Evolutionary conservation across 2,113 vertebrate species (phyloP).

Genomic region (Numenius arquata): DNA sequence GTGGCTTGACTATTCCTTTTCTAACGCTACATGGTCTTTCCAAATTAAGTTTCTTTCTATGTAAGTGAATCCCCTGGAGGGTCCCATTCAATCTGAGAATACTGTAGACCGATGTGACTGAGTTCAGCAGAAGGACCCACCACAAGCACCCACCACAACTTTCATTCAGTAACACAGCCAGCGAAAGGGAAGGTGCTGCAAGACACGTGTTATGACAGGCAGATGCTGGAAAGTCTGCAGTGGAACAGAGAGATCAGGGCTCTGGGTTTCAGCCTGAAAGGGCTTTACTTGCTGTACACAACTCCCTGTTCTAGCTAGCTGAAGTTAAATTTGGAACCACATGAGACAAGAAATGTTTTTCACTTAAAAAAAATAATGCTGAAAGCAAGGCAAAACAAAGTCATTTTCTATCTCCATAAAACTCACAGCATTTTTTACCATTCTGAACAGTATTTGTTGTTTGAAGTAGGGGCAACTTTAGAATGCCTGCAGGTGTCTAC

Average conservation of each 20-base stretch:
- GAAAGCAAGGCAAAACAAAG: background rate
- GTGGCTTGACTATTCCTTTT: background rate
- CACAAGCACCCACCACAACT: background rate
- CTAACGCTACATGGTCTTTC: background rate
- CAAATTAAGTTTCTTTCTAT: background rate
- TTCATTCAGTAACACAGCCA: background rate
- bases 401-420: background rate
- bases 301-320: background rate
- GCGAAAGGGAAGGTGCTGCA: background rate
- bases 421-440: background rate
- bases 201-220: fast-evolving
- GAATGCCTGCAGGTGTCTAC: background rate
- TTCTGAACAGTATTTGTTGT: background rate
- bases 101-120: fast-evolving
- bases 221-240: background rate
- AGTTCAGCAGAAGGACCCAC: background rate
- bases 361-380: background rate
- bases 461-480: background rate
- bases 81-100: no score
- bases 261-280: background rate
- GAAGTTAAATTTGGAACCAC: background rate
- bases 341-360: background rate
- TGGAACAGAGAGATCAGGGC: background rate
- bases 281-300: background rate
- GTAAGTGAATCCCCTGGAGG: background rate